These are phyloP conservation scores for Bufo bufo DNA, from an alignment of 2,113 vertebrate genomes.

Conservation along the genomic window DNA sequence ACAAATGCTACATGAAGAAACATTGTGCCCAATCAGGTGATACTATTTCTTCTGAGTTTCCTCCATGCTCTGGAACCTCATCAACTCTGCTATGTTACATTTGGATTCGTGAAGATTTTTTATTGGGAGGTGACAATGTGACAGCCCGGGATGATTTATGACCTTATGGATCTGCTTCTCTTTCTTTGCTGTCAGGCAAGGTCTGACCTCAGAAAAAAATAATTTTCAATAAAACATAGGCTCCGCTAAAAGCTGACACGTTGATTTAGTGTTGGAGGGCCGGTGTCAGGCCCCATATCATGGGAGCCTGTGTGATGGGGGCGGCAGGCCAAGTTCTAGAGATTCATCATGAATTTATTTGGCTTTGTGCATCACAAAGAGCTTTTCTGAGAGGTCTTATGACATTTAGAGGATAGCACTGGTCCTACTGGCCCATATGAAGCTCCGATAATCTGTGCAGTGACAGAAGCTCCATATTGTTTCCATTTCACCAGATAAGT, in stretches of 20 bases:
- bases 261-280: constrained; percentile 37
- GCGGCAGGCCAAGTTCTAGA: constrained; percentile 24
- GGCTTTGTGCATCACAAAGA: background rate
- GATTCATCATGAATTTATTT: constrained; percentile 42
- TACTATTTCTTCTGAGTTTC: background rate
- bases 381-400: background rate
- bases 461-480: background rate
- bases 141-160: constrained; percentile 45
- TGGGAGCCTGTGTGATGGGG: constrained; percentile 25
- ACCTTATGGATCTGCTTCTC: constrained; percentile 23
- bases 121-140: constrained; percentile 35
- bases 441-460: background rate
- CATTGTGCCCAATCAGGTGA: background rate
- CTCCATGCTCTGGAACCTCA: background rate
- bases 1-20: background rate
- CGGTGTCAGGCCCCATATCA: constrained; percentile 4
- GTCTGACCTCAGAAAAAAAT: constrained; percentile 47
- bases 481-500: background rate
- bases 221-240: constrained; percentile 51
- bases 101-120: background rate
- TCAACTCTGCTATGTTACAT: background rate
- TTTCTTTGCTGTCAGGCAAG: constrained; percentile 17
- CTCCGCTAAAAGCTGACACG: constrained; percentile 32
- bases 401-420: background rate
- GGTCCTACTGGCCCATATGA: background rate